Conservation (phyloP, 2,888 invertebrate species). For the Hipparchia sbordonii region DNA sequence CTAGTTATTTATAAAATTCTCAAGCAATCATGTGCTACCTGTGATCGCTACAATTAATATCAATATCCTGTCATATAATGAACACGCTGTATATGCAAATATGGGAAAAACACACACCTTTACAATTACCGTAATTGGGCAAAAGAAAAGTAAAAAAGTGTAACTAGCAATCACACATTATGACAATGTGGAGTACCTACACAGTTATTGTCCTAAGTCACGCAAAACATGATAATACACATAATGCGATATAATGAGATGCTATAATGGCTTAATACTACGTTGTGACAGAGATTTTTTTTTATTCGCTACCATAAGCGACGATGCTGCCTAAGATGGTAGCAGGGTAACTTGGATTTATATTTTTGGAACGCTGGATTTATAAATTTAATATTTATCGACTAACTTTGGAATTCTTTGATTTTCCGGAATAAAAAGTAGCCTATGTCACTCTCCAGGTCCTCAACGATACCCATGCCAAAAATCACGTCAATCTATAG, state of each 20-base stretch:
- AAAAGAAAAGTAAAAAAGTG: conserved; percentile 22
- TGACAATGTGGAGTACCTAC: conserved; percentile 2
- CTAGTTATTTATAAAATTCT: background rate
- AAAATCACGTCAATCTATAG: too few relatives aligned
- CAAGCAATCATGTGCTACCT: background rate
- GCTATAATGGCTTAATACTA: background rate
- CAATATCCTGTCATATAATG: conserved; percentile 27
- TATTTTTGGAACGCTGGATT: too few relatives aligned
- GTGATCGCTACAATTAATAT: conserved; percentile 32
- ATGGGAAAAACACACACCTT: conserved; percentile 17
- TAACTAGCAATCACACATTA: conserved; percentile 19
- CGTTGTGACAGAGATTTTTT: background rate
- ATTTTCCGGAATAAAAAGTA: too few relatives aligned
- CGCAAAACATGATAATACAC: conserved; percentile 7
- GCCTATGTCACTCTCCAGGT: too few relatives aligned
- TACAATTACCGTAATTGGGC: conserved; percentile 11
- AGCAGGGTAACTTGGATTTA: too few relatives aligned
- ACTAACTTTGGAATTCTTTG: too few relatives aligned
- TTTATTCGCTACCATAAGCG: too few relatives aligned
- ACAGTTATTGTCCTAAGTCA: conserved; percentile 16
- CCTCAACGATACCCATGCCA: too few relatives aligned
- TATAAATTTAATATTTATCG: too few relatives aligned
- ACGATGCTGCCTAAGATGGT: too few relatives aligned
- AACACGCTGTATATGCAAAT: conserved; percentile 30
- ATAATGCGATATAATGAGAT: background rate